Conservation (phyloP, 2,797 vertebrate genomes). For the Synanceia verrucosa region DNA sequence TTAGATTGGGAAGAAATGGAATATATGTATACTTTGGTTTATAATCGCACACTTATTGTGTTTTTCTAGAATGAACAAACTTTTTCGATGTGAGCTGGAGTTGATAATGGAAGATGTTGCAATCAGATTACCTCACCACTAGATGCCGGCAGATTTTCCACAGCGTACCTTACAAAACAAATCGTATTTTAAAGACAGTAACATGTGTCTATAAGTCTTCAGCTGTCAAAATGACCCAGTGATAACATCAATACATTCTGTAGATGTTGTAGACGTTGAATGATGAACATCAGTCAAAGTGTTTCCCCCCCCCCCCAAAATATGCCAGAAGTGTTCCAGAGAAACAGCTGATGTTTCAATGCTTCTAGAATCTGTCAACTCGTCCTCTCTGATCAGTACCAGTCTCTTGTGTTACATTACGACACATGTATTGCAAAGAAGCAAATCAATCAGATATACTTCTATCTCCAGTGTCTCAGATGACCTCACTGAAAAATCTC, state of each 20-base stretch:
- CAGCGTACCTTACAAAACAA: not conserved
- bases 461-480: not conserved
- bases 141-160: too few species aligned
- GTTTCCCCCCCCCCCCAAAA: not conserved
- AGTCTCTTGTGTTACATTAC: not conserved
- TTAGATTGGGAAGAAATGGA: too few species aligned
- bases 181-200: not conserved
- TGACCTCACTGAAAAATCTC: not conserved
- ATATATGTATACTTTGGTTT: too few species aligned
- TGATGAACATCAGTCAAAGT: not conserved
- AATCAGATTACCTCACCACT: too few species aligned
- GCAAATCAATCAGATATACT: conserved; percentile 40
- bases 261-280: conserved; percentile 3
- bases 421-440: conserved; percentile 4
- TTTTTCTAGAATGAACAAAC: too few species aligned
- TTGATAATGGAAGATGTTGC: too few species aligned
- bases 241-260: not conserved
- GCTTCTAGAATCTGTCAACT: not conserved
- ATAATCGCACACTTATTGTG: too few species aligned
- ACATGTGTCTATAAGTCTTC: not conserved
- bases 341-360: conserved; percentile 14
- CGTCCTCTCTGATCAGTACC: conserved; percentile 15
- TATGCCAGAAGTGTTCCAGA: not conserved
- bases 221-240: not conserved
- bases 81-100: too few species aligned